A percentile compares a stretch with the other conserved stretches of the same genome.
Conservation (phyloP, 2,797 vertebrate genomes). For the Protosalanx chinensis region DNA sequence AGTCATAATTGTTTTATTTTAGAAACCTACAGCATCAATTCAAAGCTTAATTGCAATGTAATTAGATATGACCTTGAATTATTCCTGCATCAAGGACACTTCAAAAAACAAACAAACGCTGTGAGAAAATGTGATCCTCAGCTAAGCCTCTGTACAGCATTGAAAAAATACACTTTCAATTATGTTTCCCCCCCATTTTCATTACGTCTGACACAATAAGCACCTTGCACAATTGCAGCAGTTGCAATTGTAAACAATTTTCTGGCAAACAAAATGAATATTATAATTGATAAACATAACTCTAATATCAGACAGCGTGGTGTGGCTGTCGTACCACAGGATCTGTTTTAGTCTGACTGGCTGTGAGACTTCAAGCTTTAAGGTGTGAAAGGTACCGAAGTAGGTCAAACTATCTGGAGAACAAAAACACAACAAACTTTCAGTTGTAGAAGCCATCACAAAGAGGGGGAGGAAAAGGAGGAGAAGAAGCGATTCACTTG, state of each 20-base stretch:
- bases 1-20: constrained; percentile 3
- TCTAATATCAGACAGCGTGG: too few relatives aligned
- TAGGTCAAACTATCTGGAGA: constrained; percentile 73
- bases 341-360: neutral
- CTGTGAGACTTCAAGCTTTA: constrained; percentile 1
- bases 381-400: constrained; percentile 49
- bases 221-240: too few relatives aligned
- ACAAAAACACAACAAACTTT: constrained; percentile 64
- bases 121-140: neutral
- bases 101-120: neutral
- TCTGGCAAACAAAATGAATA: too few relatives aligned
- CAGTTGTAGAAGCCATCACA: constrained; percentile 56
- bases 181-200: too few relatives aligned
- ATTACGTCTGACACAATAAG: too few relatives aligned
- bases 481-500: constrained; percentile 62
- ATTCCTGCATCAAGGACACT: neutral
- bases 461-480: constrained; percentile 12
- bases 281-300: too few relatives aligned
- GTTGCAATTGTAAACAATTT: too few relatives aligned
- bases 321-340: too few relatives aligned
- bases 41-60: constrained; percentile 5
- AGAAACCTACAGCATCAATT: neutral
- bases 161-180: constrained; percentile 1
- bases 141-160: neutral
- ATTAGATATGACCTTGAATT: constrained; percentile 14